Base-by-base conservation (phyloP, 2,113 vertebrate genomes). In the Puntigrus tetrazona region DNA sequence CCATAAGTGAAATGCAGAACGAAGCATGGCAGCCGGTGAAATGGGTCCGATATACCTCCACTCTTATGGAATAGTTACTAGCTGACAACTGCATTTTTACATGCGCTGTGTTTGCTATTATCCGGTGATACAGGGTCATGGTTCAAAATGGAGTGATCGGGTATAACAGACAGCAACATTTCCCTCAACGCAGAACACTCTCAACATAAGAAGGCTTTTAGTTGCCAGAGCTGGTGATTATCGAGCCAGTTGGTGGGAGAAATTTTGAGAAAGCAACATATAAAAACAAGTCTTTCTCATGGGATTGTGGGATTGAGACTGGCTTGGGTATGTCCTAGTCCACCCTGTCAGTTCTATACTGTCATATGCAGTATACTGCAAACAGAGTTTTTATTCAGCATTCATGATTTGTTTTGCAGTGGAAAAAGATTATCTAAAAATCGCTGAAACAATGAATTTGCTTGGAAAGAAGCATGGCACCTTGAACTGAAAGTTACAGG, bases 81-180 rank as follows among this genome's bases (percentile, higher is more conserved):
- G 69, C 85, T 89, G 88, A 90, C 86, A 81, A 75, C 72, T 79
- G 85, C 69, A 86, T 16, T 84, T 74, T 81, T 74, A 72, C 78
- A 65, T 67, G 41, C 4, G 13, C 59, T 80, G 59, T 67, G 38
- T 80, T 45, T 67, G 78, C 41, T 67, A 63, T 80, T 80, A 67
- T 80, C 25, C 10, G 1, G 18, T 22, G 78, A 67, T 80, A 50
- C 20, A 9, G 78, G 59, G 20, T 65, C 78, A 80, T 45, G 38
- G 78, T 80, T 80, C 41, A 80, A 63, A 65, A 67, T 63, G 31
- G 61, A 80, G 41, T 67, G 59, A 67, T 80, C 52, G 83, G 86
- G 22, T 34, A 6, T 25, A 10, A 22, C 59, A 78, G 25, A 82
- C 25, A 27, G 27, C 25, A 78, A 78, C 31, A 67, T 67, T 80